phyloP scores from a whole-genome alignment of 2,888 invertebrate species.

The Harmothoe impar region DNA sequence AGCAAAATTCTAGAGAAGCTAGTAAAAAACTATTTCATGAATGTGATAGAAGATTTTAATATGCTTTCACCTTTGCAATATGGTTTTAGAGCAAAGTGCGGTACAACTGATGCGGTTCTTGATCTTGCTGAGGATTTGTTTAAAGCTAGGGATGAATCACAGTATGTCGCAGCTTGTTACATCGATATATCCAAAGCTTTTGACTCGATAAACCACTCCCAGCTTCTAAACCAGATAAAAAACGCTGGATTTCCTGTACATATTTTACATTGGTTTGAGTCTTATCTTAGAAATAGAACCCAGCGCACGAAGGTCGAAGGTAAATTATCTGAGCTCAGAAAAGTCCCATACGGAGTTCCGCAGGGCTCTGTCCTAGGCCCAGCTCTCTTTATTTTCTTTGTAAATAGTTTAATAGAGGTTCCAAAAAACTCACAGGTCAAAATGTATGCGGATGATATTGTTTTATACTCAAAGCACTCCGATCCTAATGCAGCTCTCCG shows the following conservation, averaged over 20 bases:
- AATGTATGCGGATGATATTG: neutral
- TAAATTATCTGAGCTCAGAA: neutral
- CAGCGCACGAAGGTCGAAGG: neutral
- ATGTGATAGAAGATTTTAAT: neutral
- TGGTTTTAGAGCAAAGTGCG: neutral
- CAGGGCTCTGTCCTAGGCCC: neutral
- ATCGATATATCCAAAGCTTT: slow-evolving; percentile 10
- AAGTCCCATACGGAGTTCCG: neutral
- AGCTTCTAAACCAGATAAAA: neutral
- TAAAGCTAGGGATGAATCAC: neutral
- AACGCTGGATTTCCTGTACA: neutral
- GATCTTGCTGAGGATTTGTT: neutral
- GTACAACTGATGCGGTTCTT: neutral
- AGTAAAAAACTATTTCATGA: neutral
- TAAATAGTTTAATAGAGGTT: neutral
- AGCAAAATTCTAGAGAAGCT: no score
- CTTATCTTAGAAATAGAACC: neutral
- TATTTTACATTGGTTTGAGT: neutral
- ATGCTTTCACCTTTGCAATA: neutral
- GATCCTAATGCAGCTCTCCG: neutral
- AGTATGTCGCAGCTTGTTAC: neutral
- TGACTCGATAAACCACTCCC: neutral
- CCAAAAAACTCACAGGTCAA: neutral
- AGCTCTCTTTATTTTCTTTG: neutral
- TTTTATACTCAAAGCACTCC: neutral